Evolutionary conservation across 2,113 vertebrate genomes (phyloP), one percentile per base, ranked within the genome.

Genomic region (Callithrix jacchus): DNA sequence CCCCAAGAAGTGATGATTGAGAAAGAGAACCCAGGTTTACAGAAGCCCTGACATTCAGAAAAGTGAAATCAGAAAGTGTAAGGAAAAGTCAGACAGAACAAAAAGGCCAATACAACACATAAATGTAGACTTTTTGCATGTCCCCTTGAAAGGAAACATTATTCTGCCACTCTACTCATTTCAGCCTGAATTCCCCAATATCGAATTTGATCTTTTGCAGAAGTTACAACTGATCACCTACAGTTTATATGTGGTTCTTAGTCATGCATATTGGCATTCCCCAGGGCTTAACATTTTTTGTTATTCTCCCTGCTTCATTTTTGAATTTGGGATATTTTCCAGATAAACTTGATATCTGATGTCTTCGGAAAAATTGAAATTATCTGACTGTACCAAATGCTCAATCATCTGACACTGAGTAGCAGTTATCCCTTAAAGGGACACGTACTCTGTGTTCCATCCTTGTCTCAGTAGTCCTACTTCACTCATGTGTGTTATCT

Each of bases 251-350:
- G 5, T 80, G 18, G 71, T 64, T 61, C 27, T 84, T 47, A 47
- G 30, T 49, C 14, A 68, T 47, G 8, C 20, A 32, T 56, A 35
- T 70, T 52, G 76, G n/a, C 25, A 37, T 8, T 73, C 2, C 16
- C 1, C 14, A 58, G 7, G 27, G 35, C 42, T 93, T 70, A 40
- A 82, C 35, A 52, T 82, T 89, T 8, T 49, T 66, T 87, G 49
- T 40, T 93, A 74, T 89, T 93, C 18, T 94, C 4, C 18, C 27
- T 25, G 12, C 27, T 73, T n/a, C 18, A 35, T 66, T 84, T 89
- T 93, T 6, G 2, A 73, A 89, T 47, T 71, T 95, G 61, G 18
- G 30, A 37, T 54, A 89, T 45, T 84, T 70, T 47, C n/a, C 37
- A 37, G 42, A 40, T 54, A 73, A 52, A 73, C 30, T 40, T 92